Base-by-base conservation (phyloP, 2,888 invertebrate species). In the Melanargia galathea region DNA sequence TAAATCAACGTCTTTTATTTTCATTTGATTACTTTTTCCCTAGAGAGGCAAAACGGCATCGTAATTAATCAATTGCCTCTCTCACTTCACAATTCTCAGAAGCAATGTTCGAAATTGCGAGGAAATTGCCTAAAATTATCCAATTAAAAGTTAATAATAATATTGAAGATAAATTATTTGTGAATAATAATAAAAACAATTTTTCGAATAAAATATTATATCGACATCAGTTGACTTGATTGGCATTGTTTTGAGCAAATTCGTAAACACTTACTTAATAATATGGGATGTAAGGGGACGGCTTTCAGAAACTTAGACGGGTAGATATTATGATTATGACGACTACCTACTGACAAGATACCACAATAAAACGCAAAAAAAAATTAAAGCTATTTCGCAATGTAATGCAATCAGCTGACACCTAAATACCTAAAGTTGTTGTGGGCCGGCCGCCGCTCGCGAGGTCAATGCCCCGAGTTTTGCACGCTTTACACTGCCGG, bases 91-190 rank as follows among this genome's bases (percentile, higher is more conserved):
- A 46, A 33, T 57, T 57, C 57, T 20, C 26, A 46, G 57, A 57
- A 57, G 30, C 20, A 57, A 57, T 57, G 33, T 57, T 33, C 45
- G 33, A 30, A 46, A 57, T 46, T 57, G 45, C 45, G 57, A 45
- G 57, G 11, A 45, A 46, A 46, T 46, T 57, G 57, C 46, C 45
- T n/a, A 13, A 57, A 57, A 57, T 57, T 57, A 45, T 30, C 45
- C 45, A 57, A 57, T 57, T 30, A 20, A 57, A 57, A 57, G 57
- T 57, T 30, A 30, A n/a, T 56, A 45, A 57, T 57, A 46, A 57
- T 33, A 24, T 46, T 11, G 45, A 13, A 45, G 13, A 56, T 45
- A 46, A 30, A 57, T 57, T 30, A 45, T 57, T 20, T 45, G 45
- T n/a, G 13, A 45, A 57, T 57, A 57, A 45, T 33, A 11, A 33